Conservation (phyloP, 2,888 invertebrate genomes). For the Arge pagana region DNA sequence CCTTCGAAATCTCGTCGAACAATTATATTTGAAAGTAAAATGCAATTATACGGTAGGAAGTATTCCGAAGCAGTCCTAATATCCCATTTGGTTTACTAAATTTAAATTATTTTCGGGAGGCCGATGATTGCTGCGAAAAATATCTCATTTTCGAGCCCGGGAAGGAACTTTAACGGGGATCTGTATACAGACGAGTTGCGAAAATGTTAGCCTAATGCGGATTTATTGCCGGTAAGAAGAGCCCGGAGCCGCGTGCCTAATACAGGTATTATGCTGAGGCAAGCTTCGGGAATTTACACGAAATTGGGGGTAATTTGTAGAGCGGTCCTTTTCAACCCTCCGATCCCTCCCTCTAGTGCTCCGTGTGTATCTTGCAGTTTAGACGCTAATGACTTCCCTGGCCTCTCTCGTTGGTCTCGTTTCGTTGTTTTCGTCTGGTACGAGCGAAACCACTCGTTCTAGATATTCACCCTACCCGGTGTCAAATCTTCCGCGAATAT, state of each 20-base stretch:
- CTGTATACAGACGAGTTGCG: slow-evolving; percentile 7
- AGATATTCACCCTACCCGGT: too few species aligned
- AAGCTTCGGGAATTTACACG: slow-evolving; percentile 47
- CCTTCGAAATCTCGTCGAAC: too few species aligned
- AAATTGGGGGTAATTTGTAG: slow-evolving; percentile 54
- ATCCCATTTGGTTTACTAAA: too few species aligned
- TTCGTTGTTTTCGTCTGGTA: slow-evolving; percentile 4
- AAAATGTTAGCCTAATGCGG: slow-evolving; percentile 44
- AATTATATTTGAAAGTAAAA: too few species aligned
- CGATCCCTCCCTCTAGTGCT: slow-evolving; percentile 4
- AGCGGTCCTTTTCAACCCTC: slow-evolving; percentile 20
- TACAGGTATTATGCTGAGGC: slow-evolving; percentile 49
- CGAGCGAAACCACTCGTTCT: too few species aligned
- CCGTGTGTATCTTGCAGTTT: slow-evolving; percentile 24
- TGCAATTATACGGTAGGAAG: too few species aligned
- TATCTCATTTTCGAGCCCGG: too few species aligned
- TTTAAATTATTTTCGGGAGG: too few species aligned
- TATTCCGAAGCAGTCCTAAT: too few species aligned
- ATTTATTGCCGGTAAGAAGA: slow-evolving; percentile 52
- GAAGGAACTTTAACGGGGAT: too few species aligned
- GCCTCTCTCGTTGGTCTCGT: slow-evolving; percentile 8
- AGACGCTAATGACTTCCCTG: slow-evolving; percentile 9
- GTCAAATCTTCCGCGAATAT: too few species aligned
- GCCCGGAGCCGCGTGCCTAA: slow-evolving; percentile 40
- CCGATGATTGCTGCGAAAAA: slow-evolving; percentile 3